Percentiles rank a stretch among this genome's conserved stretches.
Evolutionary conservation across 2,113 vertebrate species (phyloP).

Genomic region (Narcine bancroftii): DNA sequence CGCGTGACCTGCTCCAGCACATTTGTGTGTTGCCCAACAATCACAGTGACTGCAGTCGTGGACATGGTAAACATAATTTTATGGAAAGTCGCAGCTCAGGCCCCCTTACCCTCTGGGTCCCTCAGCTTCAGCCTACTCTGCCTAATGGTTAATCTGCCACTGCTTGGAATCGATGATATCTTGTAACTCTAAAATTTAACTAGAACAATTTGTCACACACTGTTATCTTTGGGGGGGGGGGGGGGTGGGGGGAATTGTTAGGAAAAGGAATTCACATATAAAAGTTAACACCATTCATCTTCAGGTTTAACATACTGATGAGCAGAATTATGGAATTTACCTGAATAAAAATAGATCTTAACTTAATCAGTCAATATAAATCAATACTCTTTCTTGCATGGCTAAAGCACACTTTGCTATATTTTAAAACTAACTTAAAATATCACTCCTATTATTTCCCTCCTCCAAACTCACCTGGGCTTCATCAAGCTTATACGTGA

Average conservation of each 20-base stretch:
- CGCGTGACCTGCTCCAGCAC: too few species aligned
- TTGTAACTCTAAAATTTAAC: neutral
- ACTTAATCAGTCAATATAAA: neutral
- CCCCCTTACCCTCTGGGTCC: too few species aligned
- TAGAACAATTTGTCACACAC: neutral
- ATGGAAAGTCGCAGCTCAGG: too few species aligned
- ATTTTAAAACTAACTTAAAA: neutral
- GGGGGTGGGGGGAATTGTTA: neutral
- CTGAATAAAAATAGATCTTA: neutral
- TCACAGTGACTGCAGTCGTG: too few species aligned
- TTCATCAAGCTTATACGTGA: neutral
- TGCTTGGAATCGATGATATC: neutral
- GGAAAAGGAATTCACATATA: neutral
- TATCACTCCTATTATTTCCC: neutral
- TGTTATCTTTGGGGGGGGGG: neutral
- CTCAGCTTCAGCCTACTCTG: too few species aligned
- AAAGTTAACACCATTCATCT: neutral
- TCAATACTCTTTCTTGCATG: neutral
- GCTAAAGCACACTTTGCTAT: neutral
- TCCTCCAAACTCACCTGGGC: too few species aligned
- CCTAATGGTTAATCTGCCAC: too few species aligned
- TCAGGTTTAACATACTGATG: neutral
- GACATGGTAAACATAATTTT: too few species aligned
- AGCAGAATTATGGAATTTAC: neutral
- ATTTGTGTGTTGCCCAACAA: too few species aligned